These are phyloP conservation scores for Pyrgus malvae DNA, from an alignment of 2,888 invertebrate genomes.

Conservation along the genomic window DNA sequence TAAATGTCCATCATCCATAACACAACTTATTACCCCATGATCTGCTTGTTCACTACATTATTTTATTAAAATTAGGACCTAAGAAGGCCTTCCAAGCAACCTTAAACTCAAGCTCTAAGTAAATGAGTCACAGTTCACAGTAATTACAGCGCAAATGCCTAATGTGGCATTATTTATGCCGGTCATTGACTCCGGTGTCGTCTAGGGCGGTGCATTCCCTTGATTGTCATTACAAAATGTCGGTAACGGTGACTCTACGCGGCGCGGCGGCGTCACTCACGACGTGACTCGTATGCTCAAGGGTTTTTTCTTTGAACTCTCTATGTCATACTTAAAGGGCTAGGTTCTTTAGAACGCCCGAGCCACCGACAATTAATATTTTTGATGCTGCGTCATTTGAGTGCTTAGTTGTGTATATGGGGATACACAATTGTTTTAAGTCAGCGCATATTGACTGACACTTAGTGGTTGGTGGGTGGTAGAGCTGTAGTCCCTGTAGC, in stretches of 20 bases:
- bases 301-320: conserved; percentile 11
- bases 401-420: too few relatives aligned
- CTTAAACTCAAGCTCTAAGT: not conserved
- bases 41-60: too few relatives aligned
- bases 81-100: too few relatives aligned
- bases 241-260: conserved; percentile 72
- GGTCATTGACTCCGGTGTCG: conserved; percentile 60
- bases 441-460: too few relatives aligned
- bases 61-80: too few relatives aligned
- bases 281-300: conserved; percentile 52
- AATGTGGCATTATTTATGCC: conserved; percentile 18
- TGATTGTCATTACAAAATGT: conserved; percentile 64
- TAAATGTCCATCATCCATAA: too few relatives aligned
- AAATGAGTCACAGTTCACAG: conserved; percentile 10
- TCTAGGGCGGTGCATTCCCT: conserved; percentile 63
- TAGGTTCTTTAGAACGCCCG: not conserved
- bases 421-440: too few relatives aligned
- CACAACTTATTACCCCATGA: too few relatives aligned
- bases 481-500: too few relatives aligned
- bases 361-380: not conserved
- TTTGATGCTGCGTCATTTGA: too few relatives aligned
- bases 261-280: conserved; percentile 34
- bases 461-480: too few relatives aligned
- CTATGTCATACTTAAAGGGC: not conserved
- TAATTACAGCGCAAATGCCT: conserved; percentile 5